Evolutionary conservation across 2,797 vertebrate genomes (phyloP).

Genomic region (Danio aesculapii): DNA sequence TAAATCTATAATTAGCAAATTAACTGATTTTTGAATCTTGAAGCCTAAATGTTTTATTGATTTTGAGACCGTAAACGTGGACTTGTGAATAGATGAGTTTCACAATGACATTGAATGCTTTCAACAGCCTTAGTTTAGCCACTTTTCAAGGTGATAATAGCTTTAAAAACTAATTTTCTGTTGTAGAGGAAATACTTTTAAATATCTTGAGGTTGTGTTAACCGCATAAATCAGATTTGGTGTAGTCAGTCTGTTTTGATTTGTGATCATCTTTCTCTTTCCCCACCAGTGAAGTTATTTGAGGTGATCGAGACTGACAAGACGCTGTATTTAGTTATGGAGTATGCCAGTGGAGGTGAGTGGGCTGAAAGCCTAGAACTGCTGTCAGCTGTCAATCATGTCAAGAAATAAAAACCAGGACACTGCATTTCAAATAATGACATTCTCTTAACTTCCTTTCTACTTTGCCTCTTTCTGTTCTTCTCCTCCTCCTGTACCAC

Average conservation of each 20-base stretch:
- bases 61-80: background rate
- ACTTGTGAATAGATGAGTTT: background rate
- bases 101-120: too few relatives aligned
- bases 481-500: background rate
- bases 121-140: background rate
- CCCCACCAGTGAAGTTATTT: constrained; percentile 89
- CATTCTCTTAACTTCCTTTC: background rate
- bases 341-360: constrained; percentile 92
- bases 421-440: constrained; percentile 10
- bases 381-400: constrained; percentile 31
- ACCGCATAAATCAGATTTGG: background rate
- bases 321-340: constrained; percentile 95
- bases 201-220: too few relatives aligned
- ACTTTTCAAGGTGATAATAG: background rate
- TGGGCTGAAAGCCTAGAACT: constrained; percentile 8
- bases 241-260: constrained; percentile 35
- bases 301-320: constrained; percentile 97
- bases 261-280: constrained; percentile 32
- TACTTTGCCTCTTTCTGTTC: constrained; percentile 8
- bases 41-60: too few relatives aligned
- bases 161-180: background rate
- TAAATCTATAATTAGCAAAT: background rate
- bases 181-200: too few relatives aligned
- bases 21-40: background rate
- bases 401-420: constrained; percentile 3